Evolutionary conservation across 2,797 vertebrate species (phyloP).

Genomic region (Oreochromis grahami): DNA sequence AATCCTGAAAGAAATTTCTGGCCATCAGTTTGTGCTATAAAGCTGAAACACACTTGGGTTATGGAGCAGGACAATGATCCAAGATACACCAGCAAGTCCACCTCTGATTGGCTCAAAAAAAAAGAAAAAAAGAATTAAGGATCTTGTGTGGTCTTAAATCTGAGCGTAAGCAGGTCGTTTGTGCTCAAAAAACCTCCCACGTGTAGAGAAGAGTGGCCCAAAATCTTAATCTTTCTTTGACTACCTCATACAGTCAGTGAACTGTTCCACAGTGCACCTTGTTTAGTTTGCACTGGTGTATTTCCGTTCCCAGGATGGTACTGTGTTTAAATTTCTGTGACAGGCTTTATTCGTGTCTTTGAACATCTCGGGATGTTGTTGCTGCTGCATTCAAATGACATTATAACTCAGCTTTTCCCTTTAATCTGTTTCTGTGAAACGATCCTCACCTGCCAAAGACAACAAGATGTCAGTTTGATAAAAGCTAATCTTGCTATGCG

Average conservation of each 20-base stretch:
- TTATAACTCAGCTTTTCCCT: not conserved
- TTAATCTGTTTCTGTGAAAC: not conserved
- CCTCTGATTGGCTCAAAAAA: not conserved
- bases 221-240: not conserved
- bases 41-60: not conserved
- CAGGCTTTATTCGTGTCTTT: not conserved
- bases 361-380: not conserved
- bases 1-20: not conserved
- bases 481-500: not conserved
- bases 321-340: not conserved
- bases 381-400: not conserved
- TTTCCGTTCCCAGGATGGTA: not conserved
- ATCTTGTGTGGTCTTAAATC: accelerated
- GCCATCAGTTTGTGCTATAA: not conserved
- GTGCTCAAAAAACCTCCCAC: not conserved
- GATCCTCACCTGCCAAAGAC: not conserved
- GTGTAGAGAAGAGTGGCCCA: accelerated
- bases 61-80: not conserved
- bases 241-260: not conserved
- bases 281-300: not conserved
- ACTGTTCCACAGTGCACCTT: not conserved
- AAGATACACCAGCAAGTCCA: not conserved
- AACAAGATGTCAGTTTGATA: not conserved
- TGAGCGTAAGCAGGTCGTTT: accelerated
- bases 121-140: accelerated